Conservation (phyloP, 2,113 vertebrate genomes). For the Phaethon lepturus region DNA sequence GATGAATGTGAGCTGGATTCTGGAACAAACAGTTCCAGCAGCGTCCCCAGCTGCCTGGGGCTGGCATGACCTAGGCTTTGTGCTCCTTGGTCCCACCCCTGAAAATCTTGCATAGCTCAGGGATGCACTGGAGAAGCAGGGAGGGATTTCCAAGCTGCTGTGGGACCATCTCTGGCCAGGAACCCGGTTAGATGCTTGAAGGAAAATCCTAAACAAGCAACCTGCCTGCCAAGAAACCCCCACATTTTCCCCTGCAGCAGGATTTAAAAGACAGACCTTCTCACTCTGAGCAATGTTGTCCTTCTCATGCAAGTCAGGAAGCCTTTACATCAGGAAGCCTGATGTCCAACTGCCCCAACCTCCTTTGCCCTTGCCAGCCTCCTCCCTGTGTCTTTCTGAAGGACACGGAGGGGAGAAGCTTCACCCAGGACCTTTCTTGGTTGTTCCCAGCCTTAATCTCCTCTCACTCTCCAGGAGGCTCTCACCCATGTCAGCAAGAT, state of each 20-base stretch:
- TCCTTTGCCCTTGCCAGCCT: background rate
- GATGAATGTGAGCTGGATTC: background rate
- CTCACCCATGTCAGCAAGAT: rapidly evolving
- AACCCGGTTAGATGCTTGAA: background rate
- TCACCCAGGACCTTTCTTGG: background rate
- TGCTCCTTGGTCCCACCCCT: background rate
- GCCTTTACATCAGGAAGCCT: background rate
- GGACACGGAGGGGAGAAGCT: background rate
- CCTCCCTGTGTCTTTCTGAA: background rate
- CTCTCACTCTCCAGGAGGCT: background rate
- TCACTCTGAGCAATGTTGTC: background rate
- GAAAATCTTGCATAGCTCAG: background rate
- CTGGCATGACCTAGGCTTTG: background rate
- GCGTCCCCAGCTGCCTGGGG: background rate
- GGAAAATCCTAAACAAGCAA: background rate
- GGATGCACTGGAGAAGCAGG: background rate
- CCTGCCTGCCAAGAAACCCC: background rate
- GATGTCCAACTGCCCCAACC: background rate
- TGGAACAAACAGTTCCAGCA: background rate
- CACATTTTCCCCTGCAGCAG: background rate
- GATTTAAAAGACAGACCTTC: background rate
- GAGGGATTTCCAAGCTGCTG: background rate
- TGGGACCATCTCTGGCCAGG: background rate
- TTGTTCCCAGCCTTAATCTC: background rate
- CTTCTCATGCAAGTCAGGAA: background rate